Percentiles rank a stretch among this genome's conserved stretches.
Evolutionary conservation across 2,888 invertebrate species (phyloP).

Genomic region (Thera obeliscata): DNA sequence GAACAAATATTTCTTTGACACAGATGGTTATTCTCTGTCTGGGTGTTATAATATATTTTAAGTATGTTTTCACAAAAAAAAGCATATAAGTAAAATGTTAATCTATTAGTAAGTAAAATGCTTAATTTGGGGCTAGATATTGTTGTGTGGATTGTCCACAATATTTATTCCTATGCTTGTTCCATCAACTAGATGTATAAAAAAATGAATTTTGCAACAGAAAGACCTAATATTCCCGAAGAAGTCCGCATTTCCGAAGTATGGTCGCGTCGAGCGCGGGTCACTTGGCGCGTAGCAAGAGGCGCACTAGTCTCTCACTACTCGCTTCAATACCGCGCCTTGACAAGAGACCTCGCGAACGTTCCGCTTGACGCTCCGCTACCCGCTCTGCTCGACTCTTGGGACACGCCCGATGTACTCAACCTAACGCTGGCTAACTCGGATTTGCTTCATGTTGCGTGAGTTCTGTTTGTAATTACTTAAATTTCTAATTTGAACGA

Average conservation of each 20-base stretch:
- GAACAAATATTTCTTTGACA: no score
- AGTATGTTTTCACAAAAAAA: no score
- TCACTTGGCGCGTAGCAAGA: constrained; percentile 73
- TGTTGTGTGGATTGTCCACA: no score
- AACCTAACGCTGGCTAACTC: constrained; percentile 75
- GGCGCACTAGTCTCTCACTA: constrained; percentile 77
- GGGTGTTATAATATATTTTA: no score
- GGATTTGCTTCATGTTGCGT: constrained; percentile 74
- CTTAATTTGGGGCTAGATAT: no score
- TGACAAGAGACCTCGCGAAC: constrained; percentile 64
- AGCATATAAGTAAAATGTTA: no score
- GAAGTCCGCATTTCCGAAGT: constrained; percentile 78
- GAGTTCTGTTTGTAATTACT: constrained; percentile 49
- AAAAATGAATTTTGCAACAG: constrained; percentile 46
- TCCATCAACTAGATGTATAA: no score
- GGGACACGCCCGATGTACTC: constrained; percentile 73
- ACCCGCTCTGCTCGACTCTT: constrained; percentile 69
- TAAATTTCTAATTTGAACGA: constrained; percentile 10
- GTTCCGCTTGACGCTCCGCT: constrained; percentile 70
- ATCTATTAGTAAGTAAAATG: no score
- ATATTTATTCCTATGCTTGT: no score
- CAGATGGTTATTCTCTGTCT: no score
- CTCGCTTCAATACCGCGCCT: constrained; percentile 71
- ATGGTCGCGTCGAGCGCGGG: constrained; percentile 75
- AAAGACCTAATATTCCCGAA: constrained; percentile 75